Conservation (phyloP, 1,140 invertebrate genomes). For the Eulimnadia texana region DNA sequence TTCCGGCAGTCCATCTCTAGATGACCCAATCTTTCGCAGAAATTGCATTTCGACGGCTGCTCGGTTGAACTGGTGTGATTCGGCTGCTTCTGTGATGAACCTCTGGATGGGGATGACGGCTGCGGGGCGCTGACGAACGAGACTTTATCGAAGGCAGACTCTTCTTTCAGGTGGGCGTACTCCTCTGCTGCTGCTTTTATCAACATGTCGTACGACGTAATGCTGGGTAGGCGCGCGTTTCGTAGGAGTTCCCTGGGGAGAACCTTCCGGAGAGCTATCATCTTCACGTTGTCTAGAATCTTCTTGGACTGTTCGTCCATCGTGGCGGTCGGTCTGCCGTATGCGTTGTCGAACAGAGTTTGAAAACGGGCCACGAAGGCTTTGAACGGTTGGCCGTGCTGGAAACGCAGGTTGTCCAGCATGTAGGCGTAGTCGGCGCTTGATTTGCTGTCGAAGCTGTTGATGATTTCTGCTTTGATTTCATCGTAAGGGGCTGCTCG, state of each 20-base stretch:
- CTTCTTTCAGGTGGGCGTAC: not conserved
- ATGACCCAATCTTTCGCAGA: too few relatives aligned
- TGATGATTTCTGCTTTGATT: not conserved
- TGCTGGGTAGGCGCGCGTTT: not conserved
- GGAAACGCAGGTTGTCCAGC: not conserved
- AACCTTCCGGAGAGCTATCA: not conserved
- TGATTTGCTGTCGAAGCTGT: not conserved
- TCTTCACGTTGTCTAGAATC: not conserved
- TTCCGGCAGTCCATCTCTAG: too few relatives aligned
- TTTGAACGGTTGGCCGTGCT: not conserved
- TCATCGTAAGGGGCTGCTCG: not conserved
- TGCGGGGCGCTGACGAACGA: not conserved
- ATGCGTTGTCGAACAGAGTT: not conserved
- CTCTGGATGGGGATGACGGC: not conserved
- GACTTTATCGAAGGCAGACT: not conserved
- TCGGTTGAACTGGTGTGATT: too few relatives aligned
- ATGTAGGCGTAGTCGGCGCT: not conserved
- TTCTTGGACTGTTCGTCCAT: not conserved
- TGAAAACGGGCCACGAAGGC: not conserved
- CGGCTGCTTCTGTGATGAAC: too few relatives aligned
- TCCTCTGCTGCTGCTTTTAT: not conserved
- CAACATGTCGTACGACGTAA: not conserved
- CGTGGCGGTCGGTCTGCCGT: not conserved
- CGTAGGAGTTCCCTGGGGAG: not conserved
- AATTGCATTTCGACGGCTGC: too few relatives aligned